phyloP scores from a whole-genome alignment of 1,140 invertebrate species.

The Drosophila carrolli region DNA sequence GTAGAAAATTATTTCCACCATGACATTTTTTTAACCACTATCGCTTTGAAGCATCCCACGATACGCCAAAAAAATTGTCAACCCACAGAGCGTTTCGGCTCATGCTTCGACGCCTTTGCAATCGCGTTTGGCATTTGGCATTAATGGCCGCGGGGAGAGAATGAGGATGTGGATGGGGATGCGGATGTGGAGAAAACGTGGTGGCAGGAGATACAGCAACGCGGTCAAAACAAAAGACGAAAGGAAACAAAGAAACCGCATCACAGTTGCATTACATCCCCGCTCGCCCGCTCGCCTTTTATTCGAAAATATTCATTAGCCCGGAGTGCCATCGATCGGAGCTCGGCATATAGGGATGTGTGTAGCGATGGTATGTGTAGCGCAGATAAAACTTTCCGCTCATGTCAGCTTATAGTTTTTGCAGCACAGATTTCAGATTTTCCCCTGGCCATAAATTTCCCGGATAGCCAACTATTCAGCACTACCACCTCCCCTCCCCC shows the following conservation, averaged over 20 bases:
- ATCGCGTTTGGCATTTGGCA: conserved; percentile 76
- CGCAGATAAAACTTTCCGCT: conserved; percentile 61
- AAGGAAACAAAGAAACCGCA: conserved; percentile 70
- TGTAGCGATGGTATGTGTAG: conserved; percentile 2
- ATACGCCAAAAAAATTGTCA: conserved; percentile 44
- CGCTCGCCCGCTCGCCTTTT: conserved; percentile 14
- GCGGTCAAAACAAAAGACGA: conserved; percentile 40
- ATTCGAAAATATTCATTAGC: conserved; percentile 75
- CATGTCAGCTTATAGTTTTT: conserved; percentile 74
- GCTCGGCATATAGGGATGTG: neutral
- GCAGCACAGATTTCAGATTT: conserved; percentile 60
- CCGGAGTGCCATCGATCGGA: conserved; percentile 55
- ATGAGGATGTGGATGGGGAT: neutral
- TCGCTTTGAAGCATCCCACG: conserved; percentile 7
- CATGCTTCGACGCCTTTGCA: conserved; percentile 78
- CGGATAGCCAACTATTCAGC: conserved; percentile 69
- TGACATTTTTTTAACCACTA: neutral
- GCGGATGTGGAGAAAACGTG: neutral
- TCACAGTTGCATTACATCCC: conserved; percentile 53
- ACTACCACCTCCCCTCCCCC: conserved; percentile 26
- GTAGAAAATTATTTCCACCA: no score
- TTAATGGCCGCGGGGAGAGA: conserved; percentile 49
- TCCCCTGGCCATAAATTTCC: conserved; percentile 69
- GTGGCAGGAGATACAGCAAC: conserved; percentile 14
- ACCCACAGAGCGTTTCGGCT: conserved; percentile 63